Evolutionary conservation across 2,113 vertebrate genomes (phyloP).

Genomic region (Sphaerodactylus townsendi): DNA sequence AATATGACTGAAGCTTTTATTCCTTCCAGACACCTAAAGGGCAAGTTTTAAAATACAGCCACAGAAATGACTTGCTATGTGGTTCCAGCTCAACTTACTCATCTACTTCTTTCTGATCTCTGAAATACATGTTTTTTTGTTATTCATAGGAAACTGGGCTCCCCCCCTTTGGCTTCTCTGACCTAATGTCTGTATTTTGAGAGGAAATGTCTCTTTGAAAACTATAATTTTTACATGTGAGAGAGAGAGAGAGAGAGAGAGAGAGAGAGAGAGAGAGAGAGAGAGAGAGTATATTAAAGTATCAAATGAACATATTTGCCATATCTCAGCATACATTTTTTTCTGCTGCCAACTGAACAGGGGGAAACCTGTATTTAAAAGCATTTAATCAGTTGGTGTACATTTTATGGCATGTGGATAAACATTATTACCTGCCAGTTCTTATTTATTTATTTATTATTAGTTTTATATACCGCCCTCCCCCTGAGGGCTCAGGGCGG

Average conservation of each 20-base stretch:
- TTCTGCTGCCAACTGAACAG: not conserved
- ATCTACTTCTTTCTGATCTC: not conserved
- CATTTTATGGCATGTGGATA: too few species aligned
- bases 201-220: not conserved
- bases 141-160: not conserved
- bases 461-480: too few species aligned
- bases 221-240: not conserved
- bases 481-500: too few species aligned
- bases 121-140: not conserved
- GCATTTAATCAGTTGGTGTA: not conserved
- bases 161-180: not conserved
- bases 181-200: conserved; percentile 9
- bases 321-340: not conserved
- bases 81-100: not conserved
- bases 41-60: not conserved
- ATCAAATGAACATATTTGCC: not conserved
- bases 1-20: not conserved
- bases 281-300: not conserved
- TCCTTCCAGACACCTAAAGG: not conserved
- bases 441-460: too few species aligned
- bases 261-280: too few species aligned
- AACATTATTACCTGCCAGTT: too few species aligned
- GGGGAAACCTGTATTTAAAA: not conserved
- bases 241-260: too few species aligned
- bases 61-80: not conserved